Percentiles rank a stretch among this genome's conserved stretches.
Evolutionary conservation across 2,888 invertebrate genomes (phyloP).

Genomic region (Atherix ibis): DNA sequence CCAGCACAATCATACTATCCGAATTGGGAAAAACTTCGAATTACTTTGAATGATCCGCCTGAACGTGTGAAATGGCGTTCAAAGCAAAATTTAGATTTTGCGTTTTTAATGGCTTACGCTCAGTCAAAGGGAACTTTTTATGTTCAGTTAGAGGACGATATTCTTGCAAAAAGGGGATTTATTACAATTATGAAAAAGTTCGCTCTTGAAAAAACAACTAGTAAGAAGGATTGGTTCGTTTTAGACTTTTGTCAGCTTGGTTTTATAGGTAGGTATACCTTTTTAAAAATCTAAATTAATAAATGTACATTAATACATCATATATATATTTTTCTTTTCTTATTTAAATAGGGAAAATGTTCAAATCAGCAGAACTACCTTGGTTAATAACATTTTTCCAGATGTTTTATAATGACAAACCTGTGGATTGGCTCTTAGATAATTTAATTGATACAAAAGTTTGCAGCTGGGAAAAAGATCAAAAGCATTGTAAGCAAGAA

Average conservation of each 20-base stretch:
- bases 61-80: slow-evolving; percentile 83
- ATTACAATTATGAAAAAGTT: slow-evolving; percentile 72
- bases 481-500: slow-evolving; percentile 70
- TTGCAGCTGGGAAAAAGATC: slow-evolving; percentile 67
- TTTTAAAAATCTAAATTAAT: background rate
- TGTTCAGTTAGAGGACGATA: slow-evolving; percentile 87
- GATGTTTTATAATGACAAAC: slow-evolving; percentile 90
- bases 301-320: background rate
- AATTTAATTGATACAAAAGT: slow-evolving; percentile 76
- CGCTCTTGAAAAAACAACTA: slow-evolving; percentile 56
- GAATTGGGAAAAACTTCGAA: slow-evolving; percentile 55
- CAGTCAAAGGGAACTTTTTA: slow-evolving; percentile 78
- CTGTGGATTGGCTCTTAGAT: slow-evolving; percentile 92
- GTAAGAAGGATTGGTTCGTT: slow-evolving; percentile 71
- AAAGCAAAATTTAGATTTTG: slow-evolving; percentile 88
- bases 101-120: slow-evolving; percentile 88
- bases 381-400: slow-evolving; percentile 83
- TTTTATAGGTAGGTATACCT: slow-evolving; percentile 57
- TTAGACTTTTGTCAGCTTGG: slow-evolving; percentile 88
- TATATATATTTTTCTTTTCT: slow-evolving; percentile 8
- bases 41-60: slow-evolving; percentile 70
- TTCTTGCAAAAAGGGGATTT: slow-evolving; percentile 71
- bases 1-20: slow-evolving; percentile 81
- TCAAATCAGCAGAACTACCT: slow-evolving; percentile 72
- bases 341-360: slow-evolving; percentile 78